phyloP scores from a whole-genome alignment of 2,113 vertebrate species.

The Thunnus thynnus region DNA sequence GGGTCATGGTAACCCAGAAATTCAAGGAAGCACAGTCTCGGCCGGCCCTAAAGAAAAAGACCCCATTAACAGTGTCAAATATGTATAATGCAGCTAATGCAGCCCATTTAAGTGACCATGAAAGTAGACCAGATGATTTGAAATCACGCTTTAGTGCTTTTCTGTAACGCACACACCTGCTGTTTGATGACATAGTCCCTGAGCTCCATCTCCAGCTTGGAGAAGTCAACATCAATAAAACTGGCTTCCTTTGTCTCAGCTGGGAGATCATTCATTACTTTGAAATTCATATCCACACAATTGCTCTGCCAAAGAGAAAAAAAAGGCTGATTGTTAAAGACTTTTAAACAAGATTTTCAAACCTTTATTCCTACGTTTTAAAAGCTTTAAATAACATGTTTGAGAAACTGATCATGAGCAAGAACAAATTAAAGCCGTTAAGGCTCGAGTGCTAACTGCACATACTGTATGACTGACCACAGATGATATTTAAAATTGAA shows the following conservation, averaged over 20 bases:
- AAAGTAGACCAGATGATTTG: neutral
- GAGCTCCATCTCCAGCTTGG: conserved; percentile 74
- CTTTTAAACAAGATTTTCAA: neutral
- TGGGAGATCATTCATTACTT: conserved; percentile 11
- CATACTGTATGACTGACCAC: neutral
- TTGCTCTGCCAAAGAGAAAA: conserved; percentile 61
- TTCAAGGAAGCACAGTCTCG: conserved; percentile 78
- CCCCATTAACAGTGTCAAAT: conserved; percentile 17
- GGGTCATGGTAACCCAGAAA: conserved; percentile 73
- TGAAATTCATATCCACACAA: conserved; percentile 51
- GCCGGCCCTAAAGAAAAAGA: conserved; percentile 66
- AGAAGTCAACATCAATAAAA: conserved; percentile 49
- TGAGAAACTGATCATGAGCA: neutral
- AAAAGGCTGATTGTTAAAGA: neutral
- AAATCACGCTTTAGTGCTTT: neutral
- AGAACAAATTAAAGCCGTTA: neutral
- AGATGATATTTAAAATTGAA: neutral
- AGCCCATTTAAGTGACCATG: conserved; percentile 16
- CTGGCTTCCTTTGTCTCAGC: conserved; percentile 18
- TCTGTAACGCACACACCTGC: conserved; percentile 67
- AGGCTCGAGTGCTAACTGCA: neutral
- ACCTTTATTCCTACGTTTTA: too few species aligned
- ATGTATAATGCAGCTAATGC: neutral
- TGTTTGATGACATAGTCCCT: conserved; percentile 71
- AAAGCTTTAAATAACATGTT: too few species aligned